A percentile compares a stretch with the other conserved stretches of the same genome.
Evolutionary conservation across 2,888 invertebrate species (phyloP).

Genomic region (Callyntrura sp.): DNA sequence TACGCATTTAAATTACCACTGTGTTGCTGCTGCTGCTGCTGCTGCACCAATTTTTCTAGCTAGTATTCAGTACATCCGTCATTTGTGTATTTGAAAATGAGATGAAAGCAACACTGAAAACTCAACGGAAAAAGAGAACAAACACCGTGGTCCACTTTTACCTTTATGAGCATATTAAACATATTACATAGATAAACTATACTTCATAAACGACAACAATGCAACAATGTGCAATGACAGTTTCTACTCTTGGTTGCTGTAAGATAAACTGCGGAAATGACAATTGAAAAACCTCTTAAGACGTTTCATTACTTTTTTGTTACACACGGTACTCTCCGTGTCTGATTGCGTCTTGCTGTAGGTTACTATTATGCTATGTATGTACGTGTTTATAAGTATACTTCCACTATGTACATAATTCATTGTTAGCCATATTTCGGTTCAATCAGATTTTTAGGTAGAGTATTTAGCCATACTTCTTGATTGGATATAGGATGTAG

Average conservation of each 20-base stretch:
- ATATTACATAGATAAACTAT: neutral
- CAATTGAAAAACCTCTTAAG: slow-evolving; percentile 41
- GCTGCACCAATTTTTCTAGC: slow-evolving; percentile 2
- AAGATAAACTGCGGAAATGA: slow-evolving; percentile 68
- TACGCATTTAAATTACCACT: too few species aligned
- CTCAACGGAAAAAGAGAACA: slow-evolving; percentile 40
- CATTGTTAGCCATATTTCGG: neutral
- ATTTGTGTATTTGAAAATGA: slow-evolving; percentile 33
- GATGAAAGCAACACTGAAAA: slow-evolving; percentile 37
- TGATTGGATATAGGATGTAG: slow-evolving; percentile 63
- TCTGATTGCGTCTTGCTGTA: slow-evolving; percentile 2
- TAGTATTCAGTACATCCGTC: slow-evolving; percentile 51
- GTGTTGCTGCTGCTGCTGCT: neutral
- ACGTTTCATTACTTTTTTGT: slow-evolving; percentile 26
- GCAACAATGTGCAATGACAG: slow-evolving; percentile 48
- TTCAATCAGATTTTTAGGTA: neutral
- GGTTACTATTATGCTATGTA: neutral
- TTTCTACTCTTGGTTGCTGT: slow-evolving; percentile 28
- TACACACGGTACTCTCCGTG: slow-evolving; percentile 3
- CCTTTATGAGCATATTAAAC: slow-evolving; percentile 6
- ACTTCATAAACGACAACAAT: neutral
- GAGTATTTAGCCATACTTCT: slow-evolving; percentile 13
- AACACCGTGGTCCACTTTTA: slow-evolving; percentile 62
- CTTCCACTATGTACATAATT: neutral
- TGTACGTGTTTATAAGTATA: too few species aligned